A percentile compares a stretch with the other conserved stretches of the same genome.
Evolutionary conservation across 2,888 invertebrate species (phyloP).

Genomic region (Hyposoter didymator): DNA sequence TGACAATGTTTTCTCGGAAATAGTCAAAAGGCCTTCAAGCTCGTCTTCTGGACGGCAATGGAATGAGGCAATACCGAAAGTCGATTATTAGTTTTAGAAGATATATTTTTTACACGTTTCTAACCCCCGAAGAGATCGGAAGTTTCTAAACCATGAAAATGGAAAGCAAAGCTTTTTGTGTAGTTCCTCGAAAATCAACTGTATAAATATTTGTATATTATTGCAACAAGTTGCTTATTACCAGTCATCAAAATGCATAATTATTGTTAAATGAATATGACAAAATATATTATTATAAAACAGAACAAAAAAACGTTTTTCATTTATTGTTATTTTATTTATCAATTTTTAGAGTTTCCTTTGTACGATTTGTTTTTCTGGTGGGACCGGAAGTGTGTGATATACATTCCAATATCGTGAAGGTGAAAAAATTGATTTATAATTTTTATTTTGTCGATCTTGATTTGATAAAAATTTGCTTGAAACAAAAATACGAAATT

Average conservation of each 20-base stretch:
- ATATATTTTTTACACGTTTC: neutral
- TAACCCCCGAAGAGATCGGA: neutral
- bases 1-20: conserved; percentile 74
- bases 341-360: neutral
- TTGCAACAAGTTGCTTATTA: neutral
- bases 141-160: neutral
- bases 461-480: neutral
- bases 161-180: neutral
- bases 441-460: neutral
- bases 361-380: neutral
- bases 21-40: conserved; percentile 6
- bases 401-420: too few relatives aligned
- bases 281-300: conserved; percentile 11
- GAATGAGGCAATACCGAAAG: neutral
- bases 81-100: neutral
- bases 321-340: neutral
- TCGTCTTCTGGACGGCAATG: neutral
- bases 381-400: too few relatives aligned
- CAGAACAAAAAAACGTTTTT: neutral
- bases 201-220: conserved; percentile 13
- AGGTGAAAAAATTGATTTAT: too few relatives aligned
- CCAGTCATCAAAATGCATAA: conserved; percentile 20
- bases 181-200: neutral
- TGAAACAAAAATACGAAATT: neutral
- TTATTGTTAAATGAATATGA: conserved; percentile 26